Evolutionary conservation across 2,797 vertebrate species (phyloP).

Genomic region (Merluccius polli): DNA sequence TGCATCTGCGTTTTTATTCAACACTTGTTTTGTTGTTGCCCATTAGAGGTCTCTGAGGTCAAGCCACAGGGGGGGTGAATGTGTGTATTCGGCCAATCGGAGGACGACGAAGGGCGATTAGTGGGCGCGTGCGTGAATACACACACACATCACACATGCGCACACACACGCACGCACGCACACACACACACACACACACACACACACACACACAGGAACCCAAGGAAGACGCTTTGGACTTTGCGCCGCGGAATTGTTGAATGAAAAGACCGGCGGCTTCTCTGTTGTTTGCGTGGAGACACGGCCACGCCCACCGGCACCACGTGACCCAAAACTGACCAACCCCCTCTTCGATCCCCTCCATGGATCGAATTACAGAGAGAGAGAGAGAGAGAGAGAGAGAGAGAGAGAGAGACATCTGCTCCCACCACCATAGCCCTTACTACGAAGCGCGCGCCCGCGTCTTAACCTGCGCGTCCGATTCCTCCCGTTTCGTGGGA

Average conservation of each 20-base stretch:
- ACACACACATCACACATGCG: no score
- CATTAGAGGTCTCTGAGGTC: neutral
- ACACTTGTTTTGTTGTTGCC: neutral
- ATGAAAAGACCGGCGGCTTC: constrained; percentile 37
- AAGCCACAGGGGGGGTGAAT: neutral
- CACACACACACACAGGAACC: neutral
- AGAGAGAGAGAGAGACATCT: constrained; percentile 48
- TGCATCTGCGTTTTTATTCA: no score
- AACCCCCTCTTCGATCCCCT: constrained; percentile 69
- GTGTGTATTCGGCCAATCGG: neutral
- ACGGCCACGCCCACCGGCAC: constrained; percentile 40
- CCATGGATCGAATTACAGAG: constrained; percentile 73
- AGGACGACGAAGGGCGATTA: constrained; percentile 17
- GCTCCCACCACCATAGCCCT: constrained; percentile 39
- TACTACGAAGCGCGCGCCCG: constrained; percentile 64
- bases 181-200: no score
- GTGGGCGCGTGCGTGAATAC: constrained; percentile 37
- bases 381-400: constrained; percentile 4
- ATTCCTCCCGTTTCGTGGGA: neutral
- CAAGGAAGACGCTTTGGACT: constrained; percentile 16
- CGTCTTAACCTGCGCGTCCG: constrained; percentile 18
- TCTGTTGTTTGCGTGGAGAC: constrained; percentile 57
- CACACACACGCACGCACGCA: no score
- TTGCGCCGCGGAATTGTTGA: constrained; percentile 33
- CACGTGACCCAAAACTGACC: constrained; percentile 47